These are phyloP conservation scores for Perccottus glenii DNA, from an alignment of 2,113 vertebrate genomes.

Conservation along the genomic window DNA sequence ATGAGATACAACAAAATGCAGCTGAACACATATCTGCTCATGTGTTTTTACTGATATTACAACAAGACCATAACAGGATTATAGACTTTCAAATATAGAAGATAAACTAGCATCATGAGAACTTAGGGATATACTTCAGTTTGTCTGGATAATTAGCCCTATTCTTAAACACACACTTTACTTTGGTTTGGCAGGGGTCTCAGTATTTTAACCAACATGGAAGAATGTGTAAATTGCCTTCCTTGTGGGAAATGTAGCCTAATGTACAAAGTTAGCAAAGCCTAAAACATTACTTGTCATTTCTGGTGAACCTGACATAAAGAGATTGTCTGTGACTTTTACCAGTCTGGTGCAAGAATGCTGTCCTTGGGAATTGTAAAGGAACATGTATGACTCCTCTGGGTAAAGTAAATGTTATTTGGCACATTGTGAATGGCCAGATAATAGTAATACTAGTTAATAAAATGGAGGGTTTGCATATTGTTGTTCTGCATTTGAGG, in stretches of 20 bases:
- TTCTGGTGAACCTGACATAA: constrained; percentile 1
- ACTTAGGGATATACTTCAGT: too few species aligned
- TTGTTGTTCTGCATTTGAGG: constrained; percentile 49
- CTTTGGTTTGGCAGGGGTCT: neutral
- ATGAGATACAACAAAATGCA: constrained; percentile 24
- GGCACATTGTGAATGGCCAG: constrained; percentile 1
- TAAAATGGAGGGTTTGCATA: constrained; percentile 60
- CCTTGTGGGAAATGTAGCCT: neutral
- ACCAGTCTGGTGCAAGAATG: neutral
- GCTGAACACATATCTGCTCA: too few species aligned
- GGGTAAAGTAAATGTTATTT: neutral
- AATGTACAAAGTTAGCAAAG: neutral
- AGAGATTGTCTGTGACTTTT: neutral
- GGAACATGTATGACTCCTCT: neutral
- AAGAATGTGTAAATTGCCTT: too few species aligned
- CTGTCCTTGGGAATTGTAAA: neutral
- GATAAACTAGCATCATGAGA: constrained; percentile 18
- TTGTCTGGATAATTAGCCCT: too few species aligned
- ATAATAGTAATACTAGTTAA: neutral
- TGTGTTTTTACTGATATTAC: constrained; percentile 52
- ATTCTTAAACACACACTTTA: neutral
- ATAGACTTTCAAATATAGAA: constrained; percentile 45
- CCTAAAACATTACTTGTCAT: too few species aligned
- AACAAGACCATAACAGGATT: constrained; percentile 50
- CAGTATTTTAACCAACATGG: neutral